A percentile compares a stretch with the other conserved stretches of the same genome.
These are phyloP conservation scores for Miltochrista miniata DNA, from an alignment of 2,888 invertebrate genomes.

Conservation along the genomic window DNA sequence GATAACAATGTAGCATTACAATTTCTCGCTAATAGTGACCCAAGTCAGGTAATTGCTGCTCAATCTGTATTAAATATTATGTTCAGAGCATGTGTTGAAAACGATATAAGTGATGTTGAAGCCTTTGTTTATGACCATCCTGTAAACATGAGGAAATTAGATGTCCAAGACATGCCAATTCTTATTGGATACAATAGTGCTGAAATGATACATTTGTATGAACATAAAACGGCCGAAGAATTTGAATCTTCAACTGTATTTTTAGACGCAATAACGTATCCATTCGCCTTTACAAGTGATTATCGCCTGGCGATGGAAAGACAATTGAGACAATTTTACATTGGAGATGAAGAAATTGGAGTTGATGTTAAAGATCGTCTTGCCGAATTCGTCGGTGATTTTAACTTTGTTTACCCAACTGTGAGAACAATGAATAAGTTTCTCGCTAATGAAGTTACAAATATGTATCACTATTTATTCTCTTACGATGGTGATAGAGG, in stretches of 20 bases:
- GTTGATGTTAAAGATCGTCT: conserved; percentile 37
- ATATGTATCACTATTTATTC: conserved; percentile 56
- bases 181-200: conserved; percentile 46
- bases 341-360: conserved; percentile 44
- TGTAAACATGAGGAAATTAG: conserved; percentile 30
- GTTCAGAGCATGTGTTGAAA: conserved; percentile 53
- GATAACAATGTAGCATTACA: conserved; percentile 44
- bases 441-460: conserved; percentile 37
- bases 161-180: conserved; percentile 36
- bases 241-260: conserved; percentile 29
- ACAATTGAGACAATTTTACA: conserved; percentile 52
- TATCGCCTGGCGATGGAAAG: conserved; percentile 35
- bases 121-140: conserved; percentile 45
- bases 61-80: conserved; percentile 28
- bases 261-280: conserved; percentile 17
- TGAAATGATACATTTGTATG: conserved; percentile 31
- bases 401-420: conserved; percentile 40
- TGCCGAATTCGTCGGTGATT: conserved; percentile 49
- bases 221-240: conserved; percentile 20
- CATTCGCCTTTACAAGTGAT: conserved; percentile 40
- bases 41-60: conserved; percentile 46
- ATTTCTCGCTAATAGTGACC: conserved; percentile 45
- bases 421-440: conserved; percentile 46
- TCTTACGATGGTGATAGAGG: conserved; percentile 54
- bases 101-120: conserved; percentile 37